Percentiles rank a stretch among this genome's conserved stretches.
Evolutionary conservation across 2,888 invertebrate genomes (phyloP).

Genomic region (Zele albiditarsus): DNA sequence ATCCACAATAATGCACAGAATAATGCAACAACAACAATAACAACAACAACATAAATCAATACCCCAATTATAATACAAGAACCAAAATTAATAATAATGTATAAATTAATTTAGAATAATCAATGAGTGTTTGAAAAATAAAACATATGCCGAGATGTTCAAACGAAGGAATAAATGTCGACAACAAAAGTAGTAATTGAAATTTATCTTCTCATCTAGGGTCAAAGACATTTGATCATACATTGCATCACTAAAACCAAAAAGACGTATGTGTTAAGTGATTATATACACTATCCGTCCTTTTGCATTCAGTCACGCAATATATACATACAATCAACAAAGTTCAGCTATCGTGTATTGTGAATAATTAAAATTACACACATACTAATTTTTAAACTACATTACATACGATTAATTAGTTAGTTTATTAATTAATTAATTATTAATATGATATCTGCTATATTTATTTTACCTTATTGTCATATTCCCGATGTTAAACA

Average conservation of each 20-base stretch:
- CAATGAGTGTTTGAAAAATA: slow-evolving; percentile 10
- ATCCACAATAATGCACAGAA: no score
- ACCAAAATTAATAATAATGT: no score
- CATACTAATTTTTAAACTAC: not conserved
- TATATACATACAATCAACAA: not conserved
- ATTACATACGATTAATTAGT: not conserved
- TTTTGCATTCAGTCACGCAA: not conserved
- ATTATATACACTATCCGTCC: no score
- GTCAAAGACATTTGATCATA: no score
- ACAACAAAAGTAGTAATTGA: no score
- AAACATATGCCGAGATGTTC: not conserved
- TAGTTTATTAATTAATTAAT: not conserved
- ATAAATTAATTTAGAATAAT: not conserved
- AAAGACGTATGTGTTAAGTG: no score
- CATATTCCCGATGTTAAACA: not conserved
- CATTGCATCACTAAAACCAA: no score
- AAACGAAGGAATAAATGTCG: no score
- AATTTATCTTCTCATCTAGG: no score
- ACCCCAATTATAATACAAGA: no score
- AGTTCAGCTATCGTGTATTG: not conserved
- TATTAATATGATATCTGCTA: not conserved
- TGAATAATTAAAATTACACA: not conserved
- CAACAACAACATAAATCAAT: no score
- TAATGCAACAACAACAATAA: no score
- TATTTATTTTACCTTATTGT: slow-evolving; percentile 1